phyloP scores from a whole-genome alignment of 2,888 invertebrate genomes.

The Druceiella hillmani region DNA sequence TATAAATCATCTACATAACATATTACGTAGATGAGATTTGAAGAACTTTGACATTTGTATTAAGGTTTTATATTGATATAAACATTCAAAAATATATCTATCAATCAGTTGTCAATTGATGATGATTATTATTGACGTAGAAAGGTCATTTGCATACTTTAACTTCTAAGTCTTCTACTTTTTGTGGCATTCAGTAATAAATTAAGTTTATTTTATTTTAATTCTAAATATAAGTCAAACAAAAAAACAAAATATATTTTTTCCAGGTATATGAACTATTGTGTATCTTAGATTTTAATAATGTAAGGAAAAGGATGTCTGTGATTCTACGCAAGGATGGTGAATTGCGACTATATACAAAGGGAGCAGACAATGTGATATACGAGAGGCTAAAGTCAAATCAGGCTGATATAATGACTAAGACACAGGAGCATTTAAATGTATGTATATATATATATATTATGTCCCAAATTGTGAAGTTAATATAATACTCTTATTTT shows the following conservation, averaged over 20 bases:
- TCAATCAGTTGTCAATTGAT: too few relatives aligned
- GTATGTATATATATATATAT: conserved; percentile 50
- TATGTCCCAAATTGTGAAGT: too few relatives aligned
- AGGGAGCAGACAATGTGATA: conserved; percentile 98
- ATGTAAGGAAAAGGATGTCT: conserved; percentile 98
- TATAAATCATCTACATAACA: too few relatives aligned
- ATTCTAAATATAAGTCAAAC: too few relatives aligned
- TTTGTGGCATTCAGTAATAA: too few relatives aligned
- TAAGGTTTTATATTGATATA: too few relatives aligned
- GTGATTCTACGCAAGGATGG: conserved; percentile 84
- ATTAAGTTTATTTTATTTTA: not conserved
- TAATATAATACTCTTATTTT: too few relatives aligned
- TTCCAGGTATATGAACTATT: conserved; percentile 86
- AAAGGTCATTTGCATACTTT: not conserved
- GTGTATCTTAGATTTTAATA: conserved; percentile 98
- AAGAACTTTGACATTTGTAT: too few relatives aligned
- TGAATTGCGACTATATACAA: conserved; percentile 85
- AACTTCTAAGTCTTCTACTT: not conserved
- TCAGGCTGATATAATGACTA: conserved; percentile 70
- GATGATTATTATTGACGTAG: too few relatives aligned
- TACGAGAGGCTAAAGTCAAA: conserved; percentile 83
- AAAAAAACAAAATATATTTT: too few relatives aligned
- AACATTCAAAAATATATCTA: too few relatives aligned
- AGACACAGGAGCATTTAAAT: conserved; percentile 91
- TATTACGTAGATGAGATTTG: too few relatives aligned